These are phyloP conservation scores for Diadophis punctatus DNA, from an alignment of 2,113 vertebrate genomes.

Conservation along the genomic window DNA sequence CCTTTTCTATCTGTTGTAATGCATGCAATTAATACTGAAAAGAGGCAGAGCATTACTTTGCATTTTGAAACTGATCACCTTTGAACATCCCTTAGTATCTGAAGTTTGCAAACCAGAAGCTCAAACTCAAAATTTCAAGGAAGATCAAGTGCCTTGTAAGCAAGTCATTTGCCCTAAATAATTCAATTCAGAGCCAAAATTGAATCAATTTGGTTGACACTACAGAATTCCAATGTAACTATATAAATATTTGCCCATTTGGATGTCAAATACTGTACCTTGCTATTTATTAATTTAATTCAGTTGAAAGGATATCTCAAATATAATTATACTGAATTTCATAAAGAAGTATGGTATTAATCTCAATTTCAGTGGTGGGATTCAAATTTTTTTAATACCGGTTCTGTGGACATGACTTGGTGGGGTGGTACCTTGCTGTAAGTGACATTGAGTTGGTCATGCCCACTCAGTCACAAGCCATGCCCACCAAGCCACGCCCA, in stretches of 20 bases:
- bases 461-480: too few species aligned
- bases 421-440: too few species aligned
- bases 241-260: background rate
- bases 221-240: background rate
- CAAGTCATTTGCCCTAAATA: background rate
- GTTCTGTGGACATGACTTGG: too few species aligned
- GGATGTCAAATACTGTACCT: background rate
- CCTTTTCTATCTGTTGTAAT: background rate
- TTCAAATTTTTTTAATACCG: too few species aligned
- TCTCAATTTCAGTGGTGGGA: too few species aligned
- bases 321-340: background rate
- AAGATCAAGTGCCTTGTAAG: too few species aligned
- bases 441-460: too few species aligned
- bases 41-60: background rate
- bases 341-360: background rate
- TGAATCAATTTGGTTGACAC: background rate
- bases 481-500: too few species aligned
- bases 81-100: background rate
- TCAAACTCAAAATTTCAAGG: background rate
- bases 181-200: background rate
- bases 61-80: background rate
- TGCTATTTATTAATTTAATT: background rate
- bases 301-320: background rate
- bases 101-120: background rate
- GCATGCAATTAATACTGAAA: background rate